These are phyloP conservation scores for Littorina saxatilis DNA, from an alignment of 1,140 invertebrate genomes.

Conservation along the genomic window DNA sequence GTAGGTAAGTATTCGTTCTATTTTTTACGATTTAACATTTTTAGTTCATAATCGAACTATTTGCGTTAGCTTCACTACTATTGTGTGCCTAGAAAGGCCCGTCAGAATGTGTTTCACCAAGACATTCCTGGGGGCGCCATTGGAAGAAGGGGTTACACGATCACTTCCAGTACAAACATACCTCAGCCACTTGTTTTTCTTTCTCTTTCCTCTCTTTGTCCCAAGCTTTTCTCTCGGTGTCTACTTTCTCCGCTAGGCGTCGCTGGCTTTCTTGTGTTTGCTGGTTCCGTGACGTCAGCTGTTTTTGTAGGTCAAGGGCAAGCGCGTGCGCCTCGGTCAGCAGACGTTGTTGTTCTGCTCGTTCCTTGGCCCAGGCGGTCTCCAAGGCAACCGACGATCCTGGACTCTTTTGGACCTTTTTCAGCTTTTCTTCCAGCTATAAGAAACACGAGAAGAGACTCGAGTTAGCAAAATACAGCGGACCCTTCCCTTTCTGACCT, in stretches of 20 bases:
- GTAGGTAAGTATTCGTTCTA: too few relatives aligned
- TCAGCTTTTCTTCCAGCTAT: constrained; percentile 78
- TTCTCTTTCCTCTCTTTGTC: constrained; percentile 51
- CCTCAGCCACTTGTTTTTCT: constrained; percentile 52
- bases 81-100: too few relatives aligned
- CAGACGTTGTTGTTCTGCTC: constrained; percentile 92
- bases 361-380: constrained; percentile 96
- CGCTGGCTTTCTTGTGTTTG: constrained; percentile 55
- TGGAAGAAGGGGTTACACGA: too few relatives aligned
- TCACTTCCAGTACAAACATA: constrained; percentile 15
- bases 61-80: too few relatives aligned
- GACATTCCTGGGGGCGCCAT: too few relatives aligned
- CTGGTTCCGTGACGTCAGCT: constrained; percentile 62
- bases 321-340: constrained; percentile 93
- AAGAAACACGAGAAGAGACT: too few relatives aligned
- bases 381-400: constrained; percentile 91
- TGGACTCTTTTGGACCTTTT: constrained; percentile 78
- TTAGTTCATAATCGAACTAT: too few relatives aligned
- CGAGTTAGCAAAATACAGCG: too few relatives aligned
- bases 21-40: too few relatives aligned
- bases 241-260: constrained; percentile 60
- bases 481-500: too few relatives aligned
- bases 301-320: constrained; percentile 85
- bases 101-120: too few relatives aligned
- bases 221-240: constrained; percentile 43